Conservation (phyloP, 2,113 vertebrate species). For the Macaca fascicularis region T2T-MFA8v1.1 NC_088378.1:126858501-126859000, state of each 20-base stretch:
- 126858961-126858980: background rate
- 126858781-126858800: background rate
- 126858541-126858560: conserved; percentile 15
- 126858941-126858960: background rate
- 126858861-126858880: background rate
- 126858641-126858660: background rate
- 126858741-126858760: background rate
- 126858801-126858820: background rate
- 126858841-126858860: background rate
- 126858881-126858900: background rate
- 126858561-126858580: background rate
- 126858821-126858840: background rate
- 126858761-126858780: background rate
- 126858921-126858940: background rate
- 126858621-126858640: background rate
- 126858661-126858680: background rate
- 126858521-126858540: conserved; percentile 29
- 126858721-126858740: background rate
- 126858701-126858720: background rate
- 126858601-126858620: background rate
- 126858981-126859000: fast-evolving
- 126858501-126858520: background rate
- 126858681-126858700: background rate
- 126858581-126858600: background rate
- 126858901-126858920: background rate